A percentile compares a stretch with the other conserved stretches of the same genome.
Evolutionary conservation across 2,113 vertebrate genomes (phyloP).

Genomic region (Hippoglossus stenolepis): DNA sequence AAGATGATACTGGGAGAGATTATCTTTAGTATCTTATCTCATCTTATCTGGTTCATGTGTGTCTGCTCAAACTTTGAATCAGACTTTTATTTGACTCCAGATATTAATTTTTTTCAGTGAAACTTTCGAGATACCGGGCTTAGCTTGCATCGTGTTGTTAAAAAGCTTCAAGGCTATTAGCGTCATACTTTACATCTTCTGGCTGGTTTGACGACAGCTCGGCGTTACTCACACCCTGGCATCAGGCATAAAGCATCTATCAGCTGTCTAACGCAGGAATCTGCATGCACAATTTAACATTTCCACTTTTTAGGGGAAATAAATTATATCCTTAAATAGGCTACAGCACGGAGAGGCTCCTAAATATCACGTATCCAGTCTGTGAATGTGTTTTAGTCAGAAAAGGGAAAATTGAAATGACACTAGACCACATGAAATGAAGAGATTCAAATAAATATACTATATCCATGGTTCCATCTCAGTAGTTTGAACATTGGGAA

Average conservation of each 20-base stretch:
- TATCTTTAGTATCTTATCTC: too few relatives aligned
- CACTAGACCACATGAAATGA: too few relatives aligned
- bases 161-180: slow-evolving; percentile 6
- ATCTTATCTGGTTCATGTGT: too few relatives aligned
- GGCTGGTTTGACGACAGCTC: slow-evolving; percentile 27
- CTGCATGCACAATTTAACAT: slow-evolving; percentile 21
- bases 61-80: background rate
- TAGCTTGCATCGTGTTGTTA: slow-evolving; percentile 13
- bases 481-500: too few relatives aligned
- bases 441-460: too few relatives aligned
- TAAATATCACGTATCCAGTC: background rate
- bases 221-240: slow-evolving; percentile 21
- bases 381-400: slow-evolving; percentile 5
- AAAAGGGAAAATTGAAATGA: too few relatives aligned
- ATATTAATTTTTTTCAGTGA: background rate
- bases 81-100: background rate
- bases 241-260: slow-evolving; percentile 20
- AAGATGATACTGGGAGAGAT: too few relatives aligned
- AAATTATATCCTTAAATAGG: slow-evolving; percentile 19
- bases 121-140: background rate
- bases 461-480: too few relatives aligned
- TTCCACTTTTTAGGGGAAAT: background rate
- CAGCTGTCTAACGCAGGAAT: slow-evolving; percentile 4
- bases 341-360: too few relatives aligned
- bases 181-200: slow-evolving; percentile 23